Evolutionary conservation across 1,140 invertebrate species (phyloP).

Genomic region (Drosophila watanabei): DNA sequence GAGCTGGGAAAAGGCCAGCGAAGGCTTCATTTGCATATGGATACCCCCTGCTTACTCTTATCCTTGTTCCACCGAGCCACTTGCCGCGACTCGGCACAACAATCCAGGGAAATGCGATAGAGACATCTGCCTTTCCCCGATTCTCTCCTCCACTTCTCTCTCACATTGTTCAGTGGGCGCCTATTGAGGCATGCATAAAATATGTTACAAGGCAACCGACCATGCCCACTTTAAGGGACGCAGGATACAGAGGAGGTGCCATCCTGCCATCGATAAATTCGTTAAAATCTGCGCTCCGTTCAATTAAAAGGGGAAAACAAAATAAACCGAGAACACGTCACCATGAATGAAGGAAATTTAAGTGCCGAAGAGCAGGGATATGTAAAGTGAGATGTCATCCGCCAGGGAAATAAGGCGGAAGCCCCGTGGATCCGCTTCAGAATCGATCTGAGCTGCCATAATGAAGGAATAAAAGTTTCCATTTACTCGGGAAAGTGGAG

Average conservation of each 20-base stretch:
- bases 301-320: conserved; percentile 50
- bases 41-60: background rate
- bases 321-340: conserved; percentile 23
- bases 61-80: conserved; percentile 2
- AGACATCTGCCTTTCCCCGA: conserved; percentile 43
- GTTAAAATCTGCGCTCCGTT: conserved; percentile 46
- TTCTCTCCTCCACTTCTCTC: background rate
- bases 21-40: conserved; percentile 41
- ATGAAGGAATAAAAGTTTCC: conserved; percentile 40
- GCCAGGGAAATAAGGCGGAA: conserved; percentile 14
- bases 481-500: conserved; percentile 2
- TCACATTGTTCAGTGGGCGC: conserved; percentile 54
- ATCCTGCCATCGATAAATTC: conserved; percentile 48
- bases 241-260: conserved; percentile 11
- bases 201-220: conserved; percentile 59
- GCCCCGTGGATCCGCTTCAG: background rate
- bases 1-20: conserved; percentile 18
- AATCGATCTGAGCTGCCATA: conserved; percentile 23
- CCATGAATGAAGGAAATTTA: conserved; percentile 32
- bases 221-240: conserved; percentile 26
- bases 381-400: conserved; percentile 50
- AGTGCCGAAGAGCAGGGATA: conserved; percentile 21
- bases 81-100: conserved; percentile 34
- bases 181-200: conserved; percentile 65
- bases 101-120: conserved; percentile 41